Evolutionary conservation across 1,140 invertebrate genomes (phyloP).

Genomic region (Augochlora pura): DNA sequence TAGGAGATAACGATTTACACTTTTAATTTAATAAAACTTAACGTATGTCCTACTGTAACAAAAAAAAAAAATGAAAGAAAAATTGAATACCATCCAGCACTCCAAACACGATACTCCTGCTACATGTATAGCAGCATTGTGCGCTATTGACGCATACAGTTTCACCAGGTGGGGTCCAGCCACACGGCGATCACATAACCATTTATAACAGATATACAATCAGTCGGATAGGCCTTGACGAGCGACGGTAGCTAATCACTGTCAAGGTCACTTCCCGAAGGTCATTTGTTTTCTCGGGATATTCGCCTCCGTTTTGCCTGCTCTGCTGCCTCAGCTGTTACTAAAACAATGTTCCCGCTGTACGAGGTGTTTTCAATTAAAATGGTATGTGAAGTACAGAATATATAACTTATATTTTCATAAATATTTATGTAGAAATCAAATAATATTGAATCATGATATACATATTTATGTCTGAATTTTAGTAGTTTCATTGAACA

Average conservation of each 20-base stretch:
- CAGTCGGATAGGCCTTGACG: constrained; percentile 78
- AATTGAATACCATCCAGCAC: constrained; percentile 56
- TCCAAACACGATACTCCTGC: constrained; percentile 66
- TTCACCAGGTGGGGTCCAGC: constrained; percentile 79
- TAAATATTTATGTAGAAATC: constrained; percentile 13
- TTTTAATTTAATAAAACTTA: constrained; percentile 30
- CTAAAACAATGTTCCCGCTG: constrained; percentile 80
- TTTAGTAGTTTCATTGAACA: background rate
- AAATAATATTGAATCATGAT: constrained; percentile 25
- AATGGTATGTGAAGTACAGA: constrained; percentile 58
- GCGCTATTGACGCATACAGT: constrained; percentile 75
- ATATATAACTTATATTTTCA: constrained; percentile 16
- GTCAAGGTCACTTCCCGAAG: constrained; percentile 81
- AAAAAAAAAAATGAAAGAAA: constrained; percentile 18
- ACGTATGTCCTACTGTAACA: constrained; percentile 31
- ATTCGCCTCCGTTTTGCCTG: constrained; percentile 80
- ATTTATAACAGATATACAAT: constrained; percentile 74
- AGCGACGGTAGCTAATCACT: constrained; percentile 81
- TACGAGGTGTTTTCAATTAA: constrained; percentile 78
- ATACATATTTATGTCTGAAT: constrained; percentile 26
- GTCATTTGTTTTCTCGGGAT: constrained; percentile 81
- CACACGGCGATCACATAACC: constrained; percentile 76
- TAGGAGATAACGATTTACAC: constrained; percentile 22
- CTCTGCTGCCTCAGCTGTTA: constrained; percentile 78
- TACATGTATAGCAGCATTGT: constrained; percentile 73